phyloP scores from a whole-genome alignment of 1,140 invertebrate genomes.

The Hylaeus anthracinus region DNA sequence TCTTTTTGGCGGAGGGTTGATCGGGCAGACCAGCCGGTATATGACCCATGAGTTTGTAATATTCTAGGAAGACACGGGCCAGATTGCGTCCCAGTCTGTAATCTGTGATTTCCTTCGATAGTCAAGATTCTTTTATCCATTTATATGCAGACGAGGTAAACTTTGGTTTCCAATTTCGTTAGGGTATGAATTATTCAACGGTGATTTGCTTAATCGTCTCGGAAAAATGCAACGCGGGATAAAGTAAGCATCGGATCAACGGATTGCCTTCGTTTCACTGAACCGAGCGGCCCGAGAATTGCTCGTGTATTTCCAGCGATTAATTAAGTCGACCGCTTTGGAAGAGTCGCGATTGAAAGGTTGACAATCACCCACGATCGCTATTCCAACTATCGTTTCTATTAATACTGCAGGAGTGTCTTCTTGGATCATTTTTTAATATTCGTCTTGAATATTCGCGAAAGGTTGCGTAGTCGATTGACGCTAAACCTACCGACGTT shows the following conservation, averaged over 20 bases:
- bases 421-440: too few species aligned
- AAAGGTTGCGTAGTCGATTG: too few species aligned
- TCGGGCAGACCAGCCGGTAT: constrained; percentile 83
- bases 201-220: not conserved
- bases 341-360: too few species aligned
- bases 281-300: not conserved
- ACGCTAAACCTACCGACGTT: too few species aligned
- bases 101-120: constrained; percentile 62
- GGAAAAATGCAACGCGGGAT: not conserved
- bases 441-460: too few species aligned
- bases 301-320: not conserved
- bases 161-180: not conserved
- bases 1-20: constrained; percentile 80
- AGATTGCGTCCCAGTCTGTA: constrained; percentile 88
- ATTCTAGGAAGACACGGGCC: constrained; percentile 88
- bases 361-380: too few species aligned
- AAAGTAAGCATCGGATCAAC: not conserved
- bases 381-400: too few species aligned
- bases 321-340: not conserved
- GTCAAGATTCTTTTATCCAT: constrained; percentile 33
- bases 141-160: not conserved
- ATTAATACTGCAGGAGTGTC: too few species aligned
- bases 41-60: constrained; percentile 88
- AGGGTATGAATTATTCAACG: constrained; percentile 16
- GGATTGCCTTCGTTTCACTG: too few species aligned